Evolutionary conservation across 2,113 vertebrate species (phyloP).

Genomic region (Petrocephalus zakoni): DNA sequence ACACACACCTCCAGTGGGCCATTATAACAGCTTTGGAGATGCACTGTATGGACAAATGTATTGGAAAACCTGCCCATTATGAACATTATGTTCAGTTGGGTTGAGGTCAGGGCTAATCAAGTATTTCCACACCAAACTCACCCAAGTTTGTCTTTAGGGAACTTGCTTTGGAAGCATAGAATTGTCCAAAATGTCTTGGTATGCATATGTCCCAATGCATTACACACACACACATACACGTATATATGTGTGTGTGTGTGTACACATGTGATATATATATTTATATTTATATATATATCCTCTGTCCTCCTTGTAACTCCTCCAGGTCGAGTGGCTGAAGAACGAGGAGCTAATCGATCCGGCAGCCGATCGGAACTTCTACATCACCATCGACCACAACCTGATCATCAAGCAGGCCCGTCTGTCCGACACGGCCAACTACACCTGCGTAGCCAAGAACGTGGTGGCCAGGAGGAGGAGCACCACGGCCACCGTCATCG

Average conservation of each 20-base stretch:
- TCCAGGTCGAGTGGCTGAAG: conserved; percentile 95
- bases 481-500: conserved; percentile 91
- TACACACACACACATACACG: no score
- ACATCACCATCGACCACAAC: conserved; percentile 98
- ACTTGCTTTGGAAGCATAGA: background rate
- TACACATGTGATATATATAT: no score
- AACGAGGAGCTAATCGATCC: conserved; percentile 96
- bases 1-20: background rate
- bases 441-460: conserved; percentile 96
- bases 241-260: no score
- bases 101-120: background rate
- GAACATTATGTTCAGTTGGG: background rate
- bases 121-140: background rate
- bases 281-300: no score
- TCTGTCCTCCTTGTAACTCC: background rate
- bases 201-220: background rate
- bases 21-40: background rate
- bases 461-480: conserved; percentile 92
- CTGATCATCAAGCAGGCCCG: conserved; percentile 98
- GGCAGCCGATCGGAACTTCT: conserved; percentile 92
- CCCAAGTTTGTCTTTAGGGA: background rate
- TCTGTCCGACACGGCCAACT: conserved; percentile 93
- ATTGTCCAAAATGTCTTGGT: background rate
- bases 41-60: background rate
- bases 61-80: background rate